These are phyloP conservation scores for Cephus runcator DNA, from an alignment of 2,888 invertebrate species.

Conservation along the genomic window DNA sequence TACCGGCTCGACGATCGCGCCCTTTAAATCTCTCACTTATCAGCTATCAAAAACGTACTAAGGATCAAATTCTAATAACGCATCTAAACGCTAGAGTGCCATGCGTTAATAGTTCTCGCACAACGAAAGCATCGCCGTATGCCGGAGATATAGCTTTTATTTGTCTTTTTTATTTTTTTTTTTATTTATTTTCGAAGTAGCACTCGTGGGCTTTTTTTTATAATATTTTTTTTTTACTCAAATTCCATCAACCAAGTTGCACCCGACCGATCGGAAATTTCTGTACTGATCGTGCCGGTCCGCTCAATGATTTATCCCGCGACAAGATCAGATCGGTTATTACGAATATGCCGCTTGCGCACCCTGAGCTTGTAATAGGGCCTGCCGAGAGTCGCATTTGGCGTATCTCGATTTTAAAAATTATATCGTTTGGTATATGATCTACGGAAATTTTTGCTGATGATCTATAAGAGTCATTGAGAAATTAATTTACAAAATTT, in stretches of 20 bases:
- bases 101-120: neutral
- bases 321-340: neutral
- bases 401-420: slow-evolving; percentile 38
- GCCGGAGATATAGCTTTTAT: neutral
- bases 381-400: slow-evolving; percentile 55
- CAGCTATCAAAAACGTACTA: slow-evolving; percentile 8
- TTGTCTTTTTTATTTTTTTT: slow-evolving; percentile 19
- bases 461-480: neutral
- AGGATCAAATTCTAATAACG: neutral
- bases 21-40: slow-evolving; percentile 14
- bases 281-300: neutral
- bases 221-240: slow-evolving; percentile 20
- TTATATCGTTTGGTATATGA: neutral
- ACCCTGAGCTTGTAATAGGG: slow-evolving; percentile 57
- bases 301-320: neutral
- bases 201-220: slow-evolving; percentile 19
- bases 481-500: neutral
- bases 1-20: slow-evolving; percentile 19
- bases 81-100: neutral
- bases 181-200: slow-evolving; percentile 22
- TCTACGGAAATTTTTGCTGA: neutral
- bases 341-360: slow-evolving; percentile 50
- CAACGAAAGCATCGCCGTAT: neutral
- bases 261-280: neutral
- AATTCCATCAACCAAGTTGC: neutral